These are phyloP conservation scores for Genyomyrus donnyi DNA, from an alignment of 2,113 vertebrate genomes.

Conservation along the genomic window DNA sequence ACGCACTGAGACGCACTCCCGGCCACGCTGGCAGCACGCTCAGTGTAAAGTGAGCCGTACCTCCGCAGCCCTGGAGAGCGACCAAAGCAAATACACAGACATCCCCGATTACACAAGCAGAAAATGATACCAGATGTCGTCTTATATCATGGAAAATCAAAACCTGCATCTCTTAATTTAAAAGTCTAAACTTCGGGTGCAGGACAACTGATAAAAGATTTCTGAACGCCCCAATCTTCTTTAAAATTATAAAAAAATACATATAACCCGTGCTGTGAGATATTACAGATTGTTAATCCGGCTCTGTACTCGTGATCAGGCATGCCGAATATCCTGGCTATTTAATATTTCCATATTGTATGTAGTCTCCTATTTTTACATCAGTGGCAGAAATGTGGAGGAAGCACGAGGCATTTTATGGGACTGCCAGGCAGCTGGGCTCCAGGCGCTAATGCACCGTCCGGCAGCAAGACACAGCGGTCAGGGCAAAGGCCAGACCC, in stretches of 20 bases:
- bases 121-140: neutral
- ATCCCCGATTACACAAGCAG: neutral
- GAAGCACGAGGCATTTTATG: constrained; percentile 9
- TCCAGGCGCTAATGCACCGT: neutral
- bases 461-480: neutral
- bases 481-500: too few relatives aligned
- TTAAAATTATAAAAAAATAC: neutral
- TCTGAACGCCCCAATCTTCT: neutral
- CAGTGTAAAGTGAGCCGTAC: neutral
- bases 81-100: neutral
- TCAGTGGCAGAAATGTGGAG: constrained; percentile 12
- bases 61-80: neutral
- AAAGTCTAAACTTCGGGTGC: neutral
- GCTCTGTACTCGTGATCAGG: neutral
- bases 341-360: neutral
- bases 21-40: neutral
- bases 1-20: neutral
- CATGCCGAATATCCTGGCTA: neutral
- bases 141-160: neutral
- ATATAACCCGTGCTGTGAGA: neutral
- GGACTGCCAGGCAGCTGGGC: neutral
- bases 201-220: neutral
- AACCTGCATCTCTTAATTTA: neutral
- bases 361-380: constrained; percentile 2
- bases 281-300: neutral